These are phyloP conservation scores for Calliopsis andreniformis DNA, from an alignment of 1,140 invertebrate genomes.

Conservation along the genomic window DNA sequence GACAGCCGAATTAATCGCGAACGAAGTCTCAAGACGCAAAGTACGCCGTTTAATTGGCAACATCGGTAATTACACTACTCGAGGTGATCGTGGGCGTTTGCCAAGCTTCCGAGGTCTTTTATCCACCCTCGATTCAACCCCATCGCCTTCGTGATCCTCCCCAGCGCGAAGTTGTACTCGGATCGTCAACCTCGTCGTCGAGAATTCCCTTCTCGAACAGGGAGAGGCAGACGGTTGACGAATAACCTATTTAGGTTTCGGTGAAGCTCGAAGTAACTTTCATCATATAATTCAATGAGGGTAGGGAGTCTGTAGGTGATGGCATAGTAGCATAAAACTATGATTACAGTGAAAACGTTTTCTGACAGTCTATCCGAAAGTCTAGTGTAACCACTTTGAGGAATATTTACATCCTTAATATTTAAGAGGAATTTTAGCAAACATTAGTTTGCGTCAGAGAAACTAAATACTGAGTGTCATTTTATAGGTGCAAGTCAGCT, in stretches of 20 bases:
- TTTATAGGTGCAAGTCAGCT: too few species aligned
- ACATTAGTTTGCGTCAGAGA: too few species aligned
- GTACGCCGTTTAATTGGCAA: slow-evolving; percentile 69
- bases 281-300: too few species aligned
- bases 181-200: slow-evolving; percentile 4
- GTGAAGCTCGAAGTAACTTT: slow-evolving; percentile 63
- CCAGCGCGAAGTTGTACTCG: neutral
- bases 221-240: slow-evolving; percentile 33
- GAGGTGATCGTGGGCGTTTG: slow-evolving; percentile 52
- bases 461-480: too few species aligned
- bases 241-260: slow-evolving; percentile 63
- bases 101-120: slow-evolving; percentile 48
- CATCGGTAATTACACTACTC: slow-evolving; percentile 68
- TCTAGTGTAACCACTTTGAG: too few species aligned
- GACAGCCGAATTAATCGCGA: slow-evolving; percentile 48
- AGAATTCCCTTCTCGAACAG: slow-evolving; percentile 37
- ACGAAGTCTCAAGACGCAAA: slow-evolving; percentile 63
- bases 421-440: too few species aligned
- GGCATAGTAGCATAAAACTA: too few species aligned
- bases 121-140: slow-evolving; percentile 48
- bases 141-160: neutral
- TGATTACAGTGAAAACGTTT: too few species aligned
- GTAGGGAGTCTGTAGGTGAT: too few species aligned
- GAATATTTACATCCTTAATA: too few species aligned
- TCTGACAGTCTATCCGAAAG: too few species aligned